Percentiles rank a stretch among this genome's conserved stretches.
Conservation (phyloP, 2,113 vertebrate genomes). For the Takifugu flavidus region DNA sequence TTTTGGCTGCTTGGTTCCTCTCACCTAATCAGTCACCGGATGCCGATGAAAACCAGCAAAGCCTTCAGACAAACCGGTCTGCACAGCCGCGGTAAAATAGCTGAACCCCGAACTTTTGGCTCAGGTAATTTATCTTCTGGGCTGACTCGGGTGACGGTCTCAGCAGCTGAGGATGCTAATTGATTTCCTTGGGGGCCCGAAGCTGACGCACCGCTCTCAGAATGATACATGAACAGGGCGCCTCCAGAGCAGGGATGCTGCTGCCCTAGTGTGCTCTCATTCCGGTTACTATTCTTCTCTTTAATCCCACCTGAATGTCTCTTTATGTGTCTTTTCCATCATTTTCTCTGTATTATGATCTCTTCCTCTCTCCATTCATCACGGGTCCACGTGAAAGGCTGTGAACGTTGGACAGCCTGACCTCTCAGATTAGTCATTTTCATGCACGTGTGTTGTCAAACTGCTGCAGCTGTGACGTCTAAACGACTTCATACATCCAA, state of each 20-base stretch:
- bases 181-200: slow-evolving; percentile 55
- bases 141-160: slow-evolving; percentile 45
- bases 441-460: slow-evolving; percentile 16
- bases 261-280: not conserved
- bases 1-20: not conserved
- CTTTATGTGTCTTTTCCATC: not conserved
- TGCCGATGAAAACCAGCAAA: slow-evolving; percentile 20
- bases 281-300: not conserved
- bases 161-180: slow-evolving; percentile 62
- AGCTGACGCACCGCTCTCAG: slow-evolving; percentile 41
- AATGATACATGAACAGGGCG: slow-evolving; percentile 61
- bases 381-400: not conserved
- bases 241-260: slow-evolving; percentile 18
- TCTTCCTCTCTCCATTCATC: not conserved
- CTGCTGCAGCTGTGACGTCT: slow-evolving; percentile 3
- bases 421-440: slow-evolving; percentile 18
- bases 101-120: slow-evolving; percentile 57
- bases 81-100: slow-evolving; percentile 44
- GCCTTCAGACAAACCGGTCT: slow-evolving; percentile 24
- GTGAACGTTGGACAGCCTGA: slow-evolving; percentile 27
- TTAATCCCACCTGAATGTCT: not conserved
- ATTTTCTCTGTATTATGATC: not conserved
- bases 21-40: not conserved
- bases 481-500: slow-evolving; percentile 9
- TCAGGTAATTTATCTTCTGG: slow-evolving; percentile 61